A percentile compares a stretch with the other conserved stretches of the same genome.
phyloP scores from a whole-genome alignment of 1,140 invertebrate genomes.

The Zaprionus inermis region DNA sequence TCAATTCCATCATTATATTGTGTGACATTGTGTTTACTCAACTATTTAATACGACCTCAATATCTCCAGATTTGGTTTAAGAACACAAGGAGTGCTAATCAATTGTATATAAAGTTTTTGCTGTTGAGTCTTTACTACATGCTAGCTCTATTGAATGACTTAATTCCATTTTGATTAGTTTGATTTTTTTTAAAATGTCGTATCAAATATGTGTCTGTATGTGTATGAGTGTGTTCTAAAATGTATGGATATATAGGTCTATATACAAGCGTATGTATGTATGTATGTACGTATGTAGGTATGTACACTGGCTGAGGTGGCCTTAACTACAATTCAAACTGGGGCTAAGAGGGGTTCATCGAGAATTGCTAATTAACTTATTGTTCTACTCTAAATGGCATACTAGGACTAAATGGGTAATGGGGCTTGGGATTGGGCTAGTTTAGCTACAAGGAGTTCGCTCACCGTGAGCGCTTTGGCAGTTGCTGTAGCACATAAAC shows the following conservation, averaged over 20 bases:
- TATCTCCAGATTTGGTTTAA: background rate
- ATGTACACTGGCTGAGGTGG: slow-evolving; percentile 55
- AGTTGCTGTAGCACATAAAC: slow-evolving; percentile 66
- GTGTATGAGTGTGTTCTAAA: slow-evolving; percentile 7
- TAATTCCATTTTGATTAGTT: slow-evolving; percentile 50
- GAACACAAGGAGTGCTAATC: slow-evolving; percentile 7
- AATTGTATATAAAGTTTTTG: slow-evolving; percentile 28
- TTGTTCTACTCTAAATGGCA: slow-evolving; percentile 23
- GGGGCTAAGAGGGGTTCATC: slow-evolving; percentile 24
- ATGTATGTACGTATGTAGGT: slow-evolving; percentile 28
- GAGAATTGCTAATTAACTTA: slow-evolving; percentile 49
- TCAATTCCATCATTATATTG: slow-evolving; percentile 43
- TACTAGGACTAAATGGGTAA: slow-evolving; percentile 49
- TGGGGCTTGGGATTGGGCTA: slow-evolving; percentile 23
- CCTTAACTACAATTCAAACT: slow-evolving; percentile 42
- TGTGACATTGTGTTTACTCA: slow-evolving; percentile 11
- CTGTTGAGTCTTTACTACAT: slow-evolving; percentile 17
- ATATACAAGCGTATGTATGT: slow-evolving; percentile 41
- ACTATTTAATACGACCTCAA: background rate
- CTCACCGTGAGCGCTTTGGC: slow-evolving; percentile 64
- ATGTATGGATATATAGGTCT: slow-evolving; percentile 11
- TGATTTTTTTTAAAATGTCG: slow-evolving; percentile 39
- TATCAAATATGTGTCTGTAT: slow-evolving; percentile 26
- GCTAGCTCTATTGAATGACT: slow-evolving; percentile 15
- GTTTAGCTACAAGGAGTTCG: slow-evolving; percentile 44